Conservation (phyloP, 2,797 vertebrate genomes). For the Danio albolineatus region DNA sequence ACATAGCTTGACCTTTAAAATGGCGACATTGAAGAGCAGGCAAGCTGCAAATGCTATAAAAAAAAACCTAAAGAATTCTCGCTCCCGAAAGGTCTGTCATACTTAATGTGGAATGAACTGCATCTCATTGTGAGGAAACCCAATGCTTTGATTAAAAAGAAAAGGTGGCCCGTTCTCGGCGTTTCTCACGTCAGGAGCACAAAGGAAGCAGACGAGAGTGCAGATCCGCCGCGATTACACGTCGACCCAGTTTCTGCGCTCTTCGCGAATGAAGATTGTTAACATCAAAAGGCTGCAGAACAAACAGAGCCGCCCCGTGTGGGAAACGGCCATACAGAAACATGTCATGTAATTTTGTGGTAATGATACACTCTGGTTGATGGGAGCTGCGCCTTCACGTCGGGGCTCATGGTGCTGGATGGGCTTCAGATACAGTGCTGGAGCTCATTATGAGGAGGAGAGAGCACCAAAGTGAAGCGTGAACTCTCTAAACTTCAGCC, state of each 20-base stretch:
- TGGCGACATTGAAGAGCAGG: background rate
- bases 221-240: slow-evolving; percentile 22
- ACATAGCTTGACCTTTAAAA: slow-evolving; percentile 25
- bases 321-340: slow-evolving; percentile 9
- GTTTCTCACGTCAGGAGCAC: slow-evolving; percentile 20
- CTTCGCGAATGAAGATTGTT: slow-evolving; percentile 25
- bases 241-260: slow-evolving; percentile 28
- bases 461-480: slow-evolving; percentile 19
- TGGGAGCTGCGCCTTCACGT: slow-evolving; percentile 32
- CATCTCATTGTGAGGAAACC: slow-evolving; percentile 16
- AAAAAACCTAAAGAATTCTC: background rate
- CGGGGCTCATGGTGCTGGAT: slow-evolving; percentile 40
- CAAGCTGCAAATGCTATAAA: background rate
- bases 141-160: slow-evolving; percentile 13
- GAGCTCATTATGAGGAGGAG: slow-evolving; percentile 43
- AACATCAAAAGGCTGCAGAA: slow-evolving; percentile 49
- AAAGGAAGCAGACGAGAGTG: slow-evolving; percentile 26
- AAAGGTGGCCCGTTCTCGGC: background rate
- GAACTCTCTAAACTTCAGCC: background rate
- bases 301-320: background rate
- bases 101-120: background rate
- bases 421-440: slow-evolving; percentile 37
- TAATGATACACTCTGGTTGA: slow-evolving; percentile 48
- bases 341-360: slow-evolving; percentile 45
- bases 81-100: background rate